These are phyloP conservation scores for Argopecten irradians DNA, from an alignment of 1,140 invertebrate species.

Conservation along the genomic window DNA sequence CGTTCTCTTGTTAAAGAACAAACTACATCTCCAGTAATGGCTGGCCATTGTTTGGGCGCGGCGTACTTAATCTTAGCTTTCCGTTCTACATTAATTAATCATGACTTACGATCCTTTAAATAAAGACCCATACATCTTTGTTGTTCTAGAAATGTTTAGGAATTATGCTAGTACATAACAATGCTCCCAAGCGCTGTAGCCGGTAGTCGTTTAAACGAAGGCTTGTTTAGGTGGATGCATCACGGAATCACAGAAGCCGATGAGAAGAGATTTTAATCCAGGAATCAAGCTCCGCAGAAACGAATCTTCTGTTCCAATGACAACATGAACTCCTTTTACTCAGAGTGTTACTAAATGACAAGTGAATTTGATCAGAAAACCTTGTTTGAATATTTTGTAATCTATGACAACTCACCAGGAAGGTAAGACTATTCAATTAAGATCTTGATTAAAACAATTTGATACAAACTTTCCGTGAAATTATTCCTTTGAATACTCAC, in stretches of 20 bases:
- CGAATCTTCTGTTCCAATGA: too few species aligned
- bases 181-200: conserved; percentile 6
- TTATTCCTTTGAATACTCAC: too few species aligned
- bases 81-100: not conserved
- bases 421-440: too few species aligned
- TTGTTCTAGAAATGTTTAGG: not conserved
- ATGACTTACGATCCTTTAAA: not conserved
- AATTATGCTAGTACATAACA: not conserved
- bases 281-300: too few species aligned
- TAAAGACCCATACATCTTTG: not conserved
- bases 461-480: too few species aligned
- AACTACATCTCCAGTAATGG: not conserved
- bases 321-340: too few species aligned
- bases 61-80: not conserved
- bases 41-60: not conserved
- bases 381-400: too few species aligned
- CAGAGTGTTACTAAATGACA: too few species aligned
- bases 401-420: too few species aligned
- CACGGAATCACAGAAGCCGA: not conserved
- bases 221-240: not conserved
- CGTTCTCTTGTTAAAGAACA: not conserved
- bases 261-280: not conserved
- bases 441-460: too few species aligned
- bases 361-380: too few species aligned
- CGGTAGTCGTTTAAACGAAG: not conserved